Evolutionary conservation across 1,140 invertebrate species (phyloP), one percentile per base, ranked within the genome.

Genomic region (Musca domestica): DNA sequence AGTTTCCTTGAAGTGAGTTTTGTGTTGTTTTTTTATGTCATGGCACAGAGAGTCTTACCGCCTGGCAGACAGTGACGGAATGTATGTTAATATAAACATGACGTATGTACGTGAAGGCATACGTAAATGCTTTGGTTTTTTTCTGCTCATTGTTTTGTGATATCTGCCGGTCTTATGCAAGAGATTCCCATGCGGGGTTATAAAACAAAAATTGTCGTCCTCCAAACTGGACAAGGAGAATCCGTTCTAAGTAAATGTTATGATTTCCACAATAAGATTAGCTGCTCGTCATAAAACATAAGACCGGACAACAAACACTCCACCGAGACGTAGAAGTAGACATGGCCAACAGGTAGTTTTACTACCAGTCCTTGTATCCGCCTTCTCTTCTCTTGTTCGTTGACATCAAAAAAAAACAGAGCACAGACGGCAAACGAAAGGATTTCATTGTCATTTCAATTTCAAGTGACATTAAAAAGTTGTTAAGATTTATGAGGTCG

Each of bases 21-120:
- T 41, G 5, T 5, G 34, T 41, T 41, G 4, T 41, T 9, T 41
- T n/a, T 41, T 41, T 5, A 12, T 41, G 34, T 41, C 10, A 41
- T 41, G 34, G 34, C 2, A 5, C 34, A 9, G 3, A 30, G 27
- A 30, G 10, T 41, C 34, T 12, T 10, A 41, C 34, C 34, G 10
- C 6, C 6, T 41, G 4, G 10, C 34, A 41, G 34, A 41, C 23
- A 27, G 52, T 56, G 23, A 56, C 52, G n/a, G 52, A 56, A 56
- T 27, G 52, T 56, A 56, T 56, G 52, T 56, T 56, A 56, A 56
- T 56, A 27, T 56, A 27, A 56, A 56, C 52, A n/a, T 23, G 34
- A 41, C 34, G 34, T 41, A 41, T 41, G 34, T 41, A 41, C 34
- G 34, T 41, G 34, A 12, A 41, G 34, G 34, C 4, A 41, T 41